phyloP scores from a whole-genome alignment of 92 coral and sea anemone species.

The Hydrozoanthus gracilis region DNA sequence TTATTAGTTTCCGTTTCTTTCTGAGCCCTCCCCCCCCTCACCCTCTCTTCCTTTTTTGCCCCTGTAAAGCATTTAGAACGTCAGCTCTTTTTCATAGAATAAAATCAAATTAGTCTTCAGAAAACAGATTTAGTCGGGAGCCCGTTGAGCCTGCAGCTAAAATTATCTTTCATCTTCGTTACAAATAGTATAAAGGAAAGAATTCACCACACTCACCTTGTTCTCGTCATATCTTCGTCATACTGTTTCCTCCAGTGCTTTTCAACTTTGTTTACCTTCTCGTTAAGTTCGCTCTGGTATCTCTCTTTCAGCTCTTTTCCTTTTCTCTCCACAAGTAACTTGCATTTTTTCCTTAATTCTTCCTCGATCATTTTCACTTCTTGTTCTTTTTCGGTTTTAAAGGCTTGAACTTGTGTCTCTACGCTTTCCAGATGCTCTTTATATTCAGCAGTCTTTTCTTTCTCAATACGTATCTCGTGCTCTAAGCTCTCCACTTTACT shows the following conservation, averaged over 20 bases:
- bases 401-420: conserved; percentile 85
- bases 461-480: conserved; percentile 81
- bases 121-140: no score
- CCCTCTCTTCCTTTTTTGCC: no score
- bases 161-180: no score
- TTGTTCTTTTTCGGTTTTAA: conserved; percentile 82
- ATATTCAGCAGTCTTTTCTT: conserved; percentile 75
- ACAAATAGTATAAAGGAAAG: not conserved
- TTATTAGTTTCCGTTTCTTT: no score
- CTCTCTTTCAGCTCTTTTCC: conserved; percentile 89
- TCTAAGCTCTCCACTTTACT: conserved; percentile 81
- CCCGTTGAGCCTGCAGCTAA: no score
- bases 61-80: no score
- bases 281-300: conserved; percentile 92
- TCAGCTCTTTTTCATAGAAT: no score
- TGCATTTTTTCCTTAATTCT: conserved; percentile 86
- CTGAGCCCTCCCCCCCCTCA: no score
- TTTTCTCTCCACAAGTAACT: conserved; percentile 78
- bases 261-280: conserved; percentile 88
- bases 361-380: conserved; percentile 86
- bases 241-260: conserved; percentile 80
- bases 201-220: conserved; percentile 38
- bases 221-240: conserved; percentile 85
- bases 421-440: conserved; percentile 79
- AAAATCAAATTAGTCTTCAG: no score